phyloP scores from a whole-genome alignment of 2,113 vertebrate genomes.

The Nesospiza acunhae region DNA sequence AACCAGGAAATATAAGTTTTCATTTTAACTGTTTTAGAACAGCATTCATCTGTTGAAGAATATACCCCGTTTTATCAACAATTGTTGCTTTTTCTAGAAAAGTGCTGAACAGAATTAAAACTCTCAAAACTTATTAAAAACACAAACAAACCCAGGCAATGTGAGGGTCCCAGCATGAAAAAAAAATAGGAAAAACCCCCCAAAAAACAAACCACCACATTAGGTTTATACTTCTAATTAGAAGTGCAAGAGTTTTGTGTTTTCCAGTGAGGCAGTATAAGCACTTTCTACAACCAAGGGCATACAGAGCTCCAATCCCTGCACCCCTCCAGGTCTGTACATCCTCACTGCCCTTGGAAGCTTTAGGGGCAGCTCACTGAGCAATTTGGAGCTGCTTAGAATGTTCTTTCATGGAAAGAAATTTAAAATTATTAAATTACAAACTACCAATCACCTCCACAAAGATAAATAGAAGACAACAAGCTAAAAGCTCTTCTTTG shows the following conservation, averaged over 20 bases:
- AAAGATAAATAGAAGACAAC: not conserved
- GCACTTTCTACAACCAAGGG: not conserved
- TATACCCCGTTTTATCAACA: not conserved
- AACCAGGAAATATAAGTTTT: not conserved
- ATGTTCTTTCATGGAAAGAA: not conserved
- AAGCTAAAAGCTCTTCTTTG: not conserved
- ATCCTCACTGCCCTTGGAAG: not conserved
- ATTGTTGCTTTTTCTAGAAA: not conserved
- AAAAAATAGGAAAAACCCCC: not conserved
- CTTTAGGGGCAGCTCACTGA: not conserved
- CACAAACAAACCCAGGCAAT: fast-evolving
- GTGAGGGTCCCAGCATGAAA: not conserved
- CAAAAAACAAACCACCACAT: no score
- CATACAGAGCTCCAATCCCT: not conserved
- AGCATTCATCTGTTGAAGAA: not conserved
- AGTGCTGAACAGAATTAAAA: not conserved
- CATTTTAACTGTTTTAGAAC: not conserved
- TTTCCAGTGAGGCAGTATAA: not conserved
- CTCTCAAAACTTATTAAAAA: not conserved
- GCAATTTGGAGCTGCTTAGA: not conserved
- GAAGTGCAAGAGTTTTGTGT: not conserved
- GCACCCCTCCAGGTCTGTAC: not conserved
- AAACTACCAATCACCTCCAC: not conserved
- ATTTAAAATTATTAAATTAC: not conserved
- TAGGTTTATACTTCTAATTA: not conserved